Base-by-base conservation (phyloP, 2,797 vertebrate genomes). In the Artibeus lituratus region DNA sequence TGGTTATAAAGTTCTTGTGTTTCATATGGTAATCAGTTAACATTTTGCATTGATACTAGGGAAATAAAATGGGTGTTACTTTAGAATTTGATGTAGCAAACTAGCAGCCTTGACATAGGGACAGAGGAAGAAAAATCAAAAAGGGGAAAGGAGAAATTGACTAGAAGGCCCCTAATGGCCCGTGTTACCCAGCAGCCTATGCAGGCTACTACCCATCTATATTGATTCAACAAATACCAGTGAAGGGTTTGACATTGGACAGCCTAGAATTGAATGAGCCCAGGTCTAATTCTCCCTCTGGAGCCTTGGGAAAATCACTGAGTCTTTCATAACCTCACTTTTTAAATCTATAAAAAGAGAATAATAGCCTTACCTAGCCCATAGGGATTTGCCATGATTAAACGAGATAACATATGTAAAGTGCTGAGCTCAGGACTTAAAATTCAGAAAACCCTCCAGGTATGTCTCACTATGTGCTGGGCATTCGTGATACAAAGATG, bases 71-170 rank as follows among this genome's bases (percentile, higher is more conserved):
- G n/a, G 83, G 26, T 94, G 29, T 86, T 72, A 88, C 35, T 95
- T 94, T 78, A 88, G 86, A 97, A 81, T 96, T 96, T 93, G 44
- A n/a, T 86, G 19, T 83, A 88, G 73, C 19, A 91, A 94, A 97
- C 92, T 78, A 85, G 21, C 53, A 81, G n/a, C 44, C 59, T 94
- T 90, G 81, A 93, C 51, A 72, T 6, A 62, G 74, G 35, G 57
- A 90, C 35, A 59, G 59, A 74, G 10, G 80, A 81, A 93, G 59
- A 81, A 95, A 88, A 83, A 57, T 95, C 35, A 82, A 53, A 72
- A 39, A 76, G 24, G 32, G 39, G 55, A 12, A 80, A 90, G 49
- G 72, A 94, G 67, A 80, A 90, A 74, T 26, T 80, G 51, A 94
- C 35, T 35, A 32, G 72, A 57, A 88, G 65, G 1, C 8, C 65